Evolutionary conservation across 2,888 invertebrate genomes (phyloP), one percentile per base, ranked within the genome.

Genomic region (Sesamia inferens): DNA sequence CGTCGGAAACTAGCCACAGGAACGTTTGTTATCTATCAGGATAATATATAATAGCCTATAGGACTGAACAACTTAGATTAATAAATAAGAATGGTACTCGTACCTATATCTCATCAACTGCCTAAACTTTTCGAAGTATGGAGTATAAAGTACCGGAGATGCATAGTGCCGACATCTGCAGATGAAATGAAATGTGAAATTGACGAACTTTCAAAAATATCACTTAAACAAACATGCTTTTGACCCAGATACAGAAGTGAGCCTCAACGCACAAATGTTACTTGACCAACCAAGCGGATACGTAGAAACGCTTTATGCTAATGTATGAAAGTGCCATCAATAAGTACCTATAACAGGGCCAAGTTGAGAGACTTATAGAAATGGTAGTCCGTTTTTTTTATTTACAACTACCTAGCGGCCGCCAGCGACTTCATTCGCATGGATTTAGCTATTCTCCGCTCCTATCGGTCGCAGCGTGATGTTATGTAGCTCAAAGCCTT

Each of bases 321-420:
- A 84, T 80, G 65, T 65, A 58, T 63, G 83, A 85, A 85, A 85
- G 84, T 75, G 68, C 73, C 78, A 77, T 82, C 78, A 74, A 69
- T 68, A 76, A 64, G 59, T 59, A n/a, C n/a, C n/a, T n/a, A 31
- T 69, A 54, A 24, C 51, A 51, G 51, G 13, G 5, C 13, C 13
- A 44, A 13, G 3, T 44, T 13, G 13, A 44, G 44, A 44, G 44
- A 44, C 13, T 44, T 44, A 44, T 13, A 11, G 44, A 44, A 44
- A 44, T 44, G 44, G 10, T 11, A 11, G 44, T n/a, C n/a, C n/a
- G n/a, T n/a, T n/a, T n/a, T n/a, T n/a, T n/a, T n/a, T n/a, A n/a
- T n/a, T n/a, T n/a, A n/a, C n/a, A n/a, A n/a, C n/a, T n/a, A n/a
- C n/a, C n/a, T n/a, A n/a, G n/a, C n/a, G n/a, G n/a, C n/a, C n/a